Conservation (phyloP, 2,797 vertebrate species). For the Gobionotothen gibberifrons region DNA sequence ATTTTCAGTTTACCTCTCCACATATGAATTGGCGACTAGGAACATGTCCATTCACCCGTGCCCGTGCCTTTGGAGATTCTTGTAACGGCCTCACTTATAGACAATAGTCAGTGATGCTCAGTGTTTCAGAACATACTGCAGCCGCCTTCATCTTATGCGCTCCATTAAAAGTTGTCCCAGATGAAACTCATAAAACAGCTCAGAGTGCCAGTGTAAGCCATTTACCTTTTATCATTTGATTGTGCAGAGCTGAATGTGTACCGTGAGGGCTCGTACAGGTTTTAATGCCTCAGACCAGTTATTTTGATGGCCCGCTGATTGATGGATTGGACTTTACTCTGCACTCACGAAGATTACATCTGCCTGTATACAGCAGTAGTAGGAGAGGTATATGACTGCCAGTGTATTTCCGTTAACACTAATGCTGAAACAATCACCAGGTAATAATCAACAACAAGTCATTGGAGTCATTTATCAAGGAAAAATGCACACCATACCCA, state of each 20-base stretch:
- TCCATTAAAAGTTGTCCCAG: constrained; percentile 57
- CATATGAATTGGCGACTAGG: constrained; percentile 41
- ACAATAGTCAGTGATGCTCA: constrained; percentile 50
- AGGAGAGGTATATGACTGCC: constrained; percentile 20
- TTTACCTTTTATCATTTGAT: constrained; percentile 62
- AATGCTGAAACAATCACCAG: constrained; percentile 31
- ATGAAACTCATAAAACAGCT: constrained; percentile 62
- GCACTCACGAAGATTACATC: constrained; percentile 44
- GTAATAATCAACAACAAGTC: constrained; percentile 23
- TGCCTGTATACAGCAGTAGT: constrained; percentile 22
- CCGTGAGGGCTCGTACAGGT: constrained; percentile 46
- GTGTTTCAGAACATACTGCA: constrained; percentile 57
- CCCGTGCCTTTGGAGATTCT: constrained; percentile 78
- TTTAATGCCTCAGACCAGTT: constrained; percentile 47
- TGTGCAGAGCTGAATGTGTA: constrained; percentile 64
- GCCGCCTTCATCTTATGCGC: constrained; percentile 55
- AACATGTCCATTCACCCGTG: constrained; percentile 67
- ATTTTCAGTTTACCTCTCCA: constrained; percentile 46
- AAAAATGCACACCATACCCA: constrained; percentile 27
- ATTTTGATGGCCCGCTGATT: constrained; percentile 41
- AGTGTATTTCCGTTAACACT: constrained; percentile 35
- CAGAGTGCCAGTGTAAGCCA: constrained; percentile 42
- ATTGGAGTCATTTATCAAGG: constrained; percentile 32
- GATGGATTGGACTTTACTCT: constrained; percentile 52
- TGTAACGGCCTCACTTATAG: constrained; percentile 53